Evolutionary conservation across 23 tunicate species (phyloP).

Genomic region (Diplosoma virens): DNA sequence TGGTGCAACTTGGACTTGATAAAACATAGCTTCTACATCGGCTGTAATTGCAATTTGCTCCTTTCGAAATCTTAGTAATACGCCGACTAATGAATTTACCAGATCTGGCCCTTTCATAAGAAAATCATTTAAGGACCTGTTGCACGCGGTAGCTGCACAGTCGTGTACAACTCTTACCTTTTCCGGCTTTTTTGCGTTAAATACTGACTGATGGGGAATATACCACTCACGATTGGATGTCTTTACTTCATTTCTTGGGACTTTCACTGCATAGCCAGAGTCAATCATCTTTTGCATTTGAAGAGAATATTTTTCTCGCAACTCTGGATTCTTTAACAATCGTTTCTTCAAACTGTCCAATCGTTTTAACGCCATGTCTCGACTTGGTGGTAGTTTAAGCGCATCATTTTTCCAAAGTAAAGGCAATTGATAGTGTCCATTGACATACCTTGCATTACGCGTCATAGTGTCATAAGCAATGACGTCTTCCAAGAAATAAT

Average conservation of each 20-base stretch:
- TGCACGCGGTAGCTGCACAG: neutral
- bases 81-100: conserved; percentile 22
- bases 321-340: neutral
- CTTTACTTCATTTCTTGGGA: neutral
- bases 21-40: conserved; percentile 28
- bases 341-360: neutral
- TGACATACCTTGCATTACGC: neutral
- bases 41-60: conserved; percentile 22
- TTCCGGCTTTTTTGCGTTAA: conserved; percentile 10
- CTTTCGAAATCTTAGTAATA: conserved; percentile 21
- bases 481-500: neutral
- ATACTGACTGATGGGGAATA: conserved; percentile 9
- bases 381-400: neutral
- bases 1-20: conserved; percentile 27
- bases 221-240: neutral
- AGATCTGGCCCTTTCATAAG: conserved; percentile 40
- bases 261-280: neutral
- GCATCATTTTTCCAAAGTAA: conserved; percentile 12
- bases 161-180: conserved; percentile 22
- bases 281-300: neutral
- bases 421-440: conserved; percentile 7
- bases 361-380: conserved; percentile 1
- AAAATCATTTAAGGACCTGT: neutral
- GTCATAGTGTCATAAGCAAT: conserved; percentile 6
- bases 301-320: neutral